Percentiles rank a stretch among this genome's conserved stretches.
Evolutionary conservation across 2,113 vertebrate species (phyloP).

Genomic region (Elephas maximus): DNA sequence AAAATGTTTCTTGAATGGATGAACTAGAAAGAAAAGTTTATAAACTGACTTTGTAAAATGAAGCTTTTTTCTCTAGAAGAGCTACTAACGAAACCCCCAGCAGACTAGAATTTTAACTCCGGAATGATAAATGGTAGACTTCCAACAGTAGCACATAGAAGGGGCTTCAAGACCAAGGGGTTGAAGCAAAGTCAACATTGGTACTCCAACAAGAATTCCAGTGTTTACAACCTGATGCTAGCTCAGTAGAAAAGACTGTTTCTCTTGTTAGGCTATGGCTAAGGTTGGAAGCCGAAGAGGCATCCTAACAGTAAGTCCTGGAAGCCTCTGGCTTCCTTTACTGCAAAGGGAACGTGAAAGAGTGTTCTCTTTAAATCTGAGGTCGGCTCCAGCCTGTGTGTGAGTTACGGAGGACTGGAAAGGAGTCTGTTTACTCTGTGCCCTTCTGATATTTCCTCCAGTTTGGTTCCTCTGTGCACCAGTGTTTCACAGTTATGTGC

Average conservation of each 20-base stretch:
- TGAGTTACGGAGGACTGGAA: slow-evolving; percentile 51
- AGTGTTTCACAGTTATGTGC: slow-evolving; percentile 60
- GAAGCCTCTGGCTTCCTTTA: slow-evolving; percentile 55
- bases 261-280: slow-evolving; percentile 54
- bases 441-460: slow-evolving; percentile 71
- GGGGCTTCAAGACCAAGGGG: background rate
- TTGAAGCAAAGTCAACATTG: background rate
- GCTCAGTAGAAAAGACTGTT: slow-evolving; percentile 19
- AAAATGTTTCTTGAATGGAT: slow-evolving; percentile 36
- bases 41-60: slow-evolving; percentile 22
- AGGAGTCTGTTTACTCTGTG: slow-evolving; percentile 65
- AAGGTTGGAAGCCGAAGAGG: slow-evolving; percentile 53
- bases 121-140: background rate
- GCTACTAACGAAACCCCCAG: background rate
- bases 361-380: slow-evolving; percentile 36
- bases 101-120: background rate
- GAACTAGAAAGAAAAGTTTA: background rate
- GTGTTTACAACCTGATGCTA: background rate
- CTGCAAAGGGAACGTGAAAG: slow-evolving; percentile 50
- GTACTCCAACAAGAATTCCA: slow-evolving; percentile 32
- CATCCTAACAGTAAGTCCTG: slow-evolving; percentile 45
- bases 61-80: slow-evolving; percentile 23
- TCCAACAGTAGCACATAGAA: background rate
- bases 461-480: slow-evolving; percentile 43
- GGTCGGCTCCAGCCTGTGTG: slow-evolving; percentile 51